A percentile compares a stretch with the other conserved stretches of the same genome.
Evolutionary conservation across 2,888 invertebrate species (phyloP).

Genomic region (Apoda limacodes): DNA sequence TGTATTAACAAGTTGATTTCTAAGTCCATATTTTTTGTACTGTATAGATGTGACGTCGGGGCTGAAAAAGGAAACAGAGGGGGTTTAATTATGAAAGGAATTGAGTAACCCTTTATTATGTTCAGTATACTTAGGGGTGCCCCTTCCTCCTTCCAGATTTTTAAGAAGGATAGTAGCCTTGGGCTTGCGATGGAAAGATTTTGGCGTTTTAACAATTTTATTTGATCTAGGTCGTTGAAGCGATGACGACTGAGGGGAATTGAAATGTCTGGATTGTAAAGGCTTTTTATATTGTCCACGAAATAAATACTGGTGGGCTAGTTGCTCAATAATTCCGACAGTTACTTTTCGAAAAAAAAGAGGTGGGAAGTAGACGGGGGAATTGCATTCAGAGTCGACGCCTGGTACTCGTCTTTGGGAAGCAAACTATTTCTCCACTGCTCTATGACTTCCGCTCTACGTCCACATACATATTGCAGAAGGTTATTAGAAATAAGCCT

Average conservation of each 20-base stretch:
- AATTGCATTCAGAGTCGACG: background rate
- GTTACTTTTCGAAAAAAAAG: conserved; percentile 1
- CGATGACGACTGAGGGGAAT: background rate
- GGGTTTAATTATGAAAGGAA: conserved; percentile 10
- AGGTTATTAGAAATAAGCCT: no score
- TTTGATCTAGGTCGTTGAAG: conserved; percentile 1
- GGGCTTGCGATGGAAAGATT: no score
- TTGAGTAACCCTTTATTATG: conserved; percentile 9
- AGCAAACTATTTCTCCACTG: background rate
- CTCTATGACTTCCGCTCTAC: conserved; percentile 3
- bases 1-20: conserved; percentile 1
- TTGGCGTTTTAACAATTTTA: background rate
- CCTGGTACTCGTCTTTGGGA: background rate
- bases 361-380: conserved; percentile 2
- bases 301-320: background rate
- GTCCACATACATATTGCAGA: background rate
- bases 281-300: background rate
- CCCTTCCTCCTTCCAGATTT: conserved; percentile 3
- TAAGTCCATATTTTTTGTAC: background rate
- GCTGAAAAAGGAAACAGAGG: background rate
- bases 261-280: background rate
- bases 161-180: no score
- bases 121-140: conserved; percentile 7
- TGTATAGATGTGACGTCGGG: background rate
- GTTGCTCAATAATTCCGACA: background rate